phyloP scores from a whole-genome alignment of 2,113 vertebrate species.

The Burhinus bistriatus region DNA sequence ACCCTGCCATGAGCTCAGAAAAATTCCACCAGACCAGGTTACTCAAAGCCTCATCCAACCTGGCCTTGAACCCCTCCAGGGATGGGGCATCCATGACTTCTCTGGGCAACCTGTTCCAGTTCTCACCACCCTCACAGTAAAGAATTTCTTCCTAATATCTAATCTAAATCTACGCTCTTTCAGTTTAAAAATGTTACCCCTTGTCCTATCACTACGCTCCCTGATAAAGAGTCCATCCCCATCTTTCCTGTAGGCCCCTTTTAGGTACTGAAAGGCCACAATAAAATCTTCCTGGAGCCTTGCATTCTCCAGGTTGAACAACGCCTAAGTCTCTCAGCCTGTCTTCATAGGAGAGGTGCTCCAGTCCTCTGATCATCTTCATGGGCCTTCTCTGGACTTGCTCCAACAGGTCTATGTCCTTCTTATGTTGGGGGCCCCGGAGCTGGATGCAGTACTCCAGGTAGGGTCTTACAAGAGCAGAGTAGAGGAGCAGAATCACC shows the following conservation, averaged over 20 bases:
- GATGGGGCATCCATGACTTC: not conserved
- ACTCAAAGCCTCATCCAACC: not conserved
- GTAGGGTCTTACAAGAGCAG: not conserved
- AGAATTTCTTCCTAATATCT: not conserved
- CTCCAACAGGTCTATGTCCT: not conserved
- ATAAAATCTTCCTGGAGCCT: not conserved
- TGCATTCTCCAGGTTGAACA: not conserved
- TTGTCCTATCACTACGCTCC: not conserved
- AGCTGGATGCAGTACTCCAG: not conserved
- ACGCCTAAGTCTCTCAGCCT: not conserved
- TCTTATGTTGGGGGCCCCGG: not conserved
- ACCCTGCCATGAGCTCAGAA: not conserved
- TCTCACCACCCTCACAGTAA: not conserved
- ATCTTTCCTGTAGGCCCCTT: not conserved
- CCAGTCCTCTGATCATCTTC: not conserved
- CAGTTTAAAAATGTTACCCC: not conserved
- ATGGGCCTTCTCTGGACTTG: not conserved
- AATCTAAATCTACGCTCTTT: not conserved
- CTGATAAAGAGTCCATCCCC: not conserved
- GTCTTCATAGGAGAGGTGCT: not conserved
- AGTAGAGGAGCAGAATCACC: not conserved
- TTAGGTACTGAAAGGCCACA: not conserved
- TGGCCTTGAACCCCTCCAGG: not conserved
- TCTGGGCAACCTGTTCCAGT: not conserved
- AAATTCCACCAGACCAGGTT: not conserved